Conservation (phyloP, 2,797 vertebrate species). For the Linurgus olivaceus region DNA sequence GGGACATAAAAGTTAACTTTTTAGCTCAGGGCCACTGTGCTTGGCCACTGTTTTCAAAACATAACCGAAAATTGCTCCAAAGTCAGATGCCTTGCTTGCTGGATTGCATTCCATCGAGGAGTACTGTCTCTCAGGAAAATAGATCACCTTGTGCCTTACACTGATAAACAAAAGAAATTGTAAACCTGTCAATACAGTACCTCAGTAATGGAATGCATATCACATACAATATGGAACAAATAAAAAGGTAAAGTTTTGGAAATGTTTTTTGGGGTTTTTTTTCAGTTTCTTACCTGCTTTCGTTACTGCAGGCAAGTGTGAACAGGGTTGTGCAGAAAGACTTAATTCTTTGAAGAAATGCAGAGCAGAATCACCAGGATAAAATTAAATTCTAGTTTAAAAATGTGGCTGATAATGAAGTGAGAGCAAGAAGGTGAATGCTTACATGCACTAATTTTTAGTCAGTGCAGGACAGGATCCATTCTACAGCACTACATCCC, state of each 20-base stretch:
- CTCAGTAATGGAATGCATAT: neutral
- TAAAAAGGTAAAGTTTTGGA: neutral
- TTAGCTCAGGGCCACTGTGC: neutral
- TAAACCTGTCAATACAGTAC: neutral
- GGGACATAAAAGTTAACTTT: neutral
- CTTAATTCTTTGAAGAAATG: neutral
- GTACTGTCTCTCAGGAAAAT: neutral
- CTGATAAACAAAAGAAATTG: neutral
- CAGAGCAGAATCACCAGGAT: neutral
- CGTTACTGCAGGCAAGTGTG: neutral
- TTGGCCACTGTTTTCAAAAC: neutral
- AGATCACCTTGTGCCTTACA: neutral
- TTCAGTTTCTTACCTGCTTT: neutral
- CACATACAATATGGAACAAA: neutral
- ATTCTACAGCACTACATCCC: neutral
- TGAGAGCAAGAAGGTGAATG: neutral
- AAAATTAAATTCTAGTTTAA: neutral
- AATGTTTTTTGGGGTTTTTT: neutral
- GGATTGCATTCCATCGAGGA: neutral
- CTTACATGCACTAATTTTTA: neutral
- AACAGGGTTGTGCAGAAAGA: neutral
- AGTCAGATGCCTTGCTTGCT: neutral
- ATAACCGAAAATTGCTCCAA: neutral
- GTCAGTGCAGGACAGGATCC: neutral
- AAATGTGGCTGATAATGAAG: neutral